Conservation (phyloP, 2,888 invertebrate species). For the Aphidius colemani region DNA sequence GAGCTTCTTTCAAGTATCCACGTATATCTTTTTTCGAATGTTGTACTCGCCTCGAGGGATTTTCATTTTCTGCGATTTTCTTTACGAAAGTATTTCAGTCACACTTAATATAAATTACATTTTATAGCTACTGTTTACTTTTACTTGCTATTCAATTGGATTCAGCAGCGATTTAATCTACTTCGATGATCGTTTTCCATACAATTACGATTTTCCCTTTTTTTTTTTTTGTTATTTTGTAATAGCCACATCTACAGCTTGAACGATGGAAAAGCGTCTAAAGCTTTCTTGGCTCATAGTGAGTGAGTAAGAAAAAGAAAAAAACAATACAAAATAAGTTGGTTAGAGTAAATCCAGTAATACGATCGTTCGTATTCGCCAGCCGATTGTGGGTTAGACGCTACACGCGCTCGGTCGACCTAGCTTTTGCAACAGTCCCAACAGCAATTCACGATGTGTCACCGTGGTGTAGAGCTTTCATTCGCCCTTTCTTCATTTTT, state of each 20-base stretch:
- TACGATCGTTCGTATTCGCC: constrained; percentile 54
- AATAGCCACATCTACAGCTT: constrained; percentile 8
- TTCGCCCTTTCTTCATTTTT: neutral
- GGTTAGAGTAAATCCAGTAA: constrained; percentile 39
- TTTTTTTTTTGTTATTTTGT: neutral
- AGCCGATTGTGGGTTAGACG: constrained; percentile 36
- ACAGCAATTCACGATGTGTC: constrained; percentile 43
- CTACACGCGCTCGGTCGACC: constrained; percentile 32
- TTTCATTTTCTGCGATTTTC: neutral
- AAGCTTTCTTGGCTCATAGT: neutral
- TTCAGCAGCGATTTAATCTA: neutral
- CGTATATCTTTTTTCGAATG: no score
- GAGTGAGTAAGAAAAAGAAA: neutral
- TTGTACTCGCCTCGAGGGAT: no score
- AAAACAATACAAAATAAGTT: neutral
- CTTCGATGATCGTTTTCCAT: neutral
- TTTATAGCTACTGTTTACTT: neutral
- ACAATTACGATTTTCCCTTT: neutral
- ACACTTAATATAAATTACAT: neutral
- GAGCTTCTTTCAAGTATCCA: constrained; percentile 14
- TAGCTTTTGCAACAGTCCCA: constrained; percentile 37
- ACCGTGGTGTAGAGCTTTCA: constrained; percentile 35
- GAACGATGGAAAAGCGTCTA: neutral
- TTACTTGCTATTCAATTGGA: constrained; percentile 1
- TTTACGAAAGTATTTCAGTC: neutral